Evolutionary conservation across 1,140 invertebrate genomes (phyloP).

Genomic region (Cyclina sinensis): DNA sequence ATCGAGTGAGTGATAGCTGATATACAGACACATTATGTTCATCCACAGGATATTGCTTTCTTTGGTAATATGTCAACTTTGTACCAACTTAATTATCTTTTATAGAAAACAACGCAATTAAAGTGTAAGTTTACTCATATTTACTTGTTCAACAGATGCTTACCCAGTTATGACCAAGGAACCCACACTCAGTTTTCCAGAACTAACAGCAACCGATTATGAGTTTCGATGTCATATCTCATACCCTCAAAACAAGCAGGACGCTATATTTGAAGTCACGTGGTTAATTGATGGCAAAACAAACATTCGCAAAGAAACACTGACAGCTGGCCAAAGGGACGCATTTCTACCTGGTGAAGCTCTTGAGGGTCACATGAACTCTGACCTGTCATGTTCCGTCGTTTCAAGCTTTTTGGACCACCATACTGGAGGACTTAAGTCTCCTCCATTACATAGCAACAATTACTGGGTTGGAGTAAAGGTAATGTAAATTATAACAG

Average conservation of each 20-base stretch:
- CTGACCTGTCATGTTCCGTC: conserved; percentile 5
- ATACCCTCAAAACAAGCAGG: neutral
- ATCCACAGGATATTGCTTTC: too few species aligned
- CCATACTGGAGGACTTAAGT: neutral
- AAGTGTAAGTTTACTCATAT: too few species aligned
- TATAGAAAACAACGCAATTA: too few species aligned
- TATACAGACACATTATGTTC: too few species aligned
- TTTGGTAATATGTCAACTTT: too few species aligned
- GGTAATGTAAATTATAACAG: too few species aligned
- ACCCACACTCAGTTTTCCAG: conserved; percentile 13
- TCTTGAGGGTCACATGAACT: neutral
- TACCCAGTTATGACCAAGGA: conserved; percentile 2
- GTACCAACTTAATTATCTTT: too few species aligned
- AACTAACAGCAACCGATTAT: neutral
- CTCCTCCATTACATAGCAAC: conserved; percentile 29
- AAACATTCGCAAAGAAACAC: neutral
- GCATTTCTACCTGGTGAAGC: neutral
- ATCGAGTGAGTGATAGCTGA: too few species aligned
- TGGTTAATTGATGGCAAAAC: conserved; percentile 28
- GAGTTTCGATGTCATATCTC: conserved; percentile 29
- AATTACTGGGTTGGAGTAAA: conserved; percentile 37
- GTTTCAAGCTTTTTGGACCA: neutral
- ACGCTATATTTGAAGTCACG: conserved; percentile 42
- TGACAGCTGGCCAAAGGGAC: neutral
- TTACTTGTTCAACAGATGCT: conserved; percentile 10